phyloP scores from a whole-genome alignment of 2,888 invertebrate genomes.

The Andricus curvator region DNA sequence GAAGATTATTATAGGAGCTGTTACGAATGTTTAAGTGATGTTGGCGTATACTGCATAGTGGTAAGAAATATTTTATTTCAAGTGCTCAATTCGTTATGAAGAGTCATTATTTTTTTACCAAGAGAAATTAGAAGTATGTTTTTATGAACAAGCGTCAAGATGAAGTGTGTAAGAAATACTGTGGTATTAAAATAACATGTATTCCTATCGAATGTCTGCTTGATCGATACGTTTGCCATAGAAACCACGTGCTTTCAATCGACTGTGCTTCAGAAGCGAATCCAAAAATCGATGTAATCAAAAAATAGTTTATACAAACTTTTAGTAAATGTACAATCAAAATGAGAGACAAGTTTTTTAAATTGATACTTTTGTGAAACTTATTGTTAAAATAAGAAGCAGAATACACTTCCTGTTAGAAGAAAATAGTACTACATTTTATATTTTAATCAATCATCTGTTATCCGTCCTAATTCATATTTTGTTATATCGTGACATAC shows the following conservation, averaged over 20 bases:
- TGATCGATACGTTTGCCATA: slow-evolving; percentile 95
- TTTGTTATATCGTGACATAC: neutral
- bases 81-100: slow-evolving; percentile 14
- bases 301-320: neutral
- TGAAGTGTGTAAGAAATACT: neutral
- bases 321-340: neutral
- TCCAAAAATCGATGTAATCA: neutral
- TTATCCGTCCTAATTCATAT: neutral
- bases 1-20: neutral
- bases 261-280: slow-evolving; percentile 83
- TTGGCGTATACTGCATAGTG: slow-evolving; percentile 11
- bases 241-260: slow-evolving; percentile 97
- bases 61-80: slow-evolving; percentile 21
- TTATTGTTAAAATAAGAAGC: neutral
- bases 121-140: neutral
- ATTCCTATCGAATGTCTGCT: slow-evolving; percentile 95
- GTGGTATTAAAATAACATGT: slow-evolving; percentile 82
- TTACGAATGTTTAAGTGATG: slow-evolving; percentile 1
- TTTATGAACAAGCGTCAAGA: neutral
- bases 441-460: neutral
- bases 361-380: neutral
- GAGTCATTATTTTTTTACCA: slow-evolving; percentile 16
- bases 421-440: no score
- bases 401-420: neutral
- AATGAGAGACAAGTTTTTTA: neutral